Percentiles rank a stretch among this genome's conserved stretches.
Conservation (phyloP, 92 coral and sea anemone genomes). For the Zoanthus sansibaricus region DNA sequence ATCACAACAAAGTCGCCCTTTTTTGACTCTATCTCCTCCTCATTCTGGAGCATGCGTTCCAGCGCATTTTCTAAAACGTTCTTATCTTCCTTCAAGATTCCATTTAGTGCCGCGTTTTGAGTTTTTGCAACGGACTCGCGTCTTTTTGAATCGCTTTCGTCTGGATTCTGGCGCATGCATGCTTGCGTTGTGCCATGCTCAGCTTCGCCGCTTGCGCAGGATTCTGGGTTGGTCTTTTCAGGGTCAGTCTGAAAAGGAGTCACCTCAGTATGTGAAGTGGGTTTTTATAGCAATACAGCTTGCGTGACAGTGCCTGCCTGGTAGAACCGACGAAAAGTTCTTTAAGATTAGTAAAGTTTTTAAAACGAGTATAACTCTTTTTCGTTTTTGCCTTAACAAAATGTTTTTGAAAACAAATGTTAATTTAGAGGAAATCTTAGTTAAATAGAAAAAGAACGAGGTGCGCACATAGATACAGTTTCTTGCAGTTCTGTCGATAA, state of each 20-base stretch:
- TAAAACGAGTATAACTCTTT: not conserved
- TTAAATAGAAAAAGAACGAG: too few relatives aligned
- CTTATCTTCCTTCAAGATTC: not conserved
- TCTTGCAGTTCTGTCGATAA: too few relatives aligned
- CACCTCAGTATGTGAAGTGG: not conserved
- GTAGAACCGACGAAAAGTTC: constrained; percentile 15
- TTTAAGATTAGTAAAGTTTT: not conserved
- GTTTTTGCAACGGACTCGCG: not conserved
- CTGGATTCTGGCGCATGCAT: not conserved
- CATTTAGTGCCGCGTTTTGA: not conserved
- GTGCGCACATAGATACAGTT: too few relatives aligned
- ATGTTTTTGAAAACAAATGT: not conserved
- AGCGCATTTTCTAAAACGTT: not conserved
- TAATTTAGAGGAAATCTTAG: not conserved
- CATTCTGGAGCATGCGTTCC: not conserved
- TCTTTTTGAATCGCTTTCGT: not conserved
- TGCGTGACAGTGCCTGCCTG: not conserved
- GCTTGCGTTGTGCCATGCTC: not conserved
- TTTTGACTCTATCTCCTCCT: not conserved
- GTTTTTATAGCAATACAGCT: not conserved
- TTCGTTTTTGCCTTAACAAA: not conserved
- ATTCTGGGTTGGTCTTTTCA: constrained; percentile 8
- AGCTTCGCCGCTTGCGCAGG: constrained; percentile 17
- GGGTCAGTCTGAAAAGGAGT: constrained; percentile 35
- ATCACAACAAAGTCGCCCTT: not conserved